Conservation (phyloP, 2,797 vertebrate species). For the Lutjanus argentimaculatus region DNA sequence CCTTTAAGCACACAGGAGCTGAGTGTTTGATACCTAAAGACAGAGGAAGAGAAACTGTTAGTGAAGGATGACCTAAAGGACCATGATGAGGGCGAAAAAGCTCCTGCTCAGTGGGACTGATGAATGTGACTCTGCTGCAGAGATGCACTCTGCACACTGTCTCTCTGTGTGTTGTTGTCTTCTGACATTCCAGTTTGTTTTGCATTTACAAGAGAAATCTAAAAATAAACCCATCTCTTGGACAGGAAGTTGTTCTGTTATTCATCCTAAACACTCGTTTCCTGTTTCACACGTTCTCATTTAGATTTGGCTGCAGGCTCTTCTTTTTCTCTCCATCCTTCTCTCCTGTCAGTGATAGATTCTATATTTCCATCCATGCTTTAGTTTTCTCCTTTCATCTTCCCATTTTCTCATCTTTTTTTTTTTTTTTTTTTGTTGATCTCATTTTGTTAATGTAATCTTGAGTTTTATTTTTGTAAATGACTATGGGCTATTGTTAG, state of each 20-base stretch:
- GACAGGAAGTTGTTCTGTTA: constrained; percentile 79
- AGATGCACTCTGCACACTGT: background rate
- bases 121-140: background rate
- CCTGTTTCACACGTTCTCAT: constrained; percentile 78
- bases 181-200: constrained; percentile 61
- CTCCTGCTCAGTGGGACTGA: background rate
- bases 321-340: constrained; percentile 13
- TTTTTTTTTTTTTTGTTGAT: background rate
- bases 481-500: background rate
- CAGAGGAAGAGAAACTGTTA: background rate
- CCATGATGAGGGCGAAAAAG: background rate
- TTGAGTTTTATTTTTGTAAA: background rate
- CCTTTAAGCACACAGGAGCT: background rate
- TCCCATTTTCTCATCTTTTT: background rate
- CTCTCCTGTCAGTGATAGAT: background rate
- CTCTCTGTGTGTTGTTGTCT: constrained; percentile 36
- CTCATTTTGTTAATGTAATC: background rate
- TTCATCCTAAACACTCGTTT: constrained; percentile 76
- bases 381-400: background rate
- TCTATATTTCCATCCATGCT: background rate
- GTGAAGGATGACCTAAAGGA: background rate
- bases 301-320: constrained; percentile 35
- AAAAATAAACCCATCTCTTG: constrained; percentile 56
- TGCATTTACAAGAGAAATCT: constrained; percentile 57
- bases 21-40: background rate